A percentile compares a stretch with the other conserved stretches of the same genome.
phyloP scores from a whole-genome alignment of 1,140 invertebrate genomes.

The Nixonia krombeini region DNA sequence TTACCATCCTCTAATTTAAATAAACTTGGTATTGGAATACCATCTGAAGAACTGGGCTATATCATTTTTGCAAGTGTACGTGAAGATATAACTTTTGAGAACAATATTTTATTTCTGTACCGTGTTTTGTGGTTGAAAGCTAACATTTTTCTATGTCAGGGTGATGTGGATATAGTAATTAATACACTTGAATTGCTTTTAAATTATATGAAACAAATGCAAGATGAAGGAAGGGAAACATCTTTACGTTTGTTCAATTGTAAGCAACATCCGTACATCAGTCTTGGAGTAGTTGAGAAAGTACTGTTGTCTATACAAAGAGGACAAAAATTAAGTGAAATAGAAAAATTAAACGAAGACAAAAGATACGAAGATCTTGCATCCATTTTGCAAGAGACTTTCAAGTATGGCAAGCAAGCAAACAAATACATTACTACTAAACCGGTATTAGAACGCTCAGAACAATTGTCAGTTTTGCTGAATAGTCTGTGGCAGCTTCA shows the following conservation, averaged over 20 bases:
- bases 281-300: conserved; percentile 62
- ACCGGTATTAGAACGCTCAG: conserved; percentile 69
- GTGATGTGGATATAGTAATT: conserved; percentile 69
- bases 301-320: conserved; percentile 72
- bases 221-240: conserved; percentile 52
- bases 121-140: conserved; percentile 73
- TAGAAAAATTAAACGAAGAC: conserved; percentile 75
- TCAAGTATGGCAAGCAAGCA: conserved; percentile 69
- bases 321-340: conserved; percentile 72
- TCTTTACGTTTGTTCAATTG: conserved; percentile 71
- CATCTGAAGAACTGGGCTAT: conserved; percentile 65
- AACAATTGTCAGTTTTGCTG: conserved; percentile 77
- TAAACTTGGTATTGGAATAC: conserved; percentile 61
- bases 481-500: conserved; percentile 79
- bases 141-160: conserved; percentile 71
- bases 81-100: conserved; percentile 62
- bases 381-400: conserved; percentile 77
- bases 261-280: conserved; percentile 70
- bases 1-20: conserved; percentile 56
- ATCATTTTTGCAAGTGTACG: conserved; percentile 68
- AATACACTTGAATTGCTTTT: conserved; percentile 68
- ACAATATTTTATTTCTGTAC: conserved; percentile 64
- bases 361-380: conserved; percentile 78
- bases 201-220: conserved; percentile 58
- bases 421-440: conserved; percentile 54